Conservation (phyloP, 2,113 vertebrate genomes). For the Phalacrocorax brasilianus region DNA sequence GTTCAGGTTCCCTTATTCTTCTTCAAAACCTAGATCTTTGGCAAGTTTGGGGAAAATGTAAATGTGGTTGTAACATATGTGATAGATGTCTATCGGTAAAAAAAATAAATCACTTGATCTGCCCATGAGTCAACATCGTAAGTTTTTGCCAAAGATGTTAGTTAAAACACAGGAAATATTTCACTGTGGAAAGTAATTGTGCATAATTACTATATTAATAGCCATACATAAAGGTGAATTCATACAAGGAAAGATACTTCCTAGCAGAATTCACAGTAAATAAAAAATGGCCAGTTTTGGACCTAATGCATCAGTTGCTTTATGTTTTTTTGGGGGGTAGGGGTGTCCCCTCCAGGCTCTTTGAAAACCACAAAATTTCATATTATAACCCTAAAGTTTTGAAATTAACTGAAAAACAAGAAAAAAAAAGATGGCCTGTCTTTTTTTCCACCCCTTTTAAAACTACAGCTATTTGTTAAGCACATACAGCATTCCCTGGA, state of each 20-base stretch:
- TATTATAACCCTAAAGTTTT: background rate
- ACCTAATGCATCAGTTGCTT: background rate
- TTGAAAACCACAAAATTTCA: background rate
- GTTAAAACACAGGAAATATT: background rate
- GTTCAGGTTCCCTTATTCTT: background rate
- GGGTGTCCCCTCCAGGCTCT: background rate
- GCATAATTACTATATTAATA: background rate
- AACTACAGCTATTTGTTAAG: background rate
- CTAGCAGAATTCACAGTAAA: background rate
- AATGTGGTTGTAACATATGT: background rate
- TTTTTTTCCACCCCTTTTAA: rapidly evolving
- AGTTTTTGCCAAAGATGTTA: background rate
- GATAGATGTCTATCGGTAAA: background rate
- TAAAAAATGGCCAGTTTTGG: background rate
- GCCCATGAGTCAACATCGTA: background rate
- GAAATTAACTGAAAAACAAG: background rate
- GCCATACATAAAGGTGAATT: background rate
- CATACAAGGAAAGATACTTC: background rate
- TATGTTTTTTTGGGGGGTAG: background rate
- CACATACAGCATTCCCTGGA: background rate
- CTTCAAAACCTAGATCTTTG: background rate
- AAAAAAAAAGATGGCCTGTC: background rate
- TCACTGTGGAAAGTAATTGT: background rate
- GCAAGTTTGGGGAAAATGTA: background rate
- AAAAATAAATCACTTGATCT: background rate